These are phyloP conservation scores for Psittacara wagleri DNA, from an alignment of 2,113 vertebrate genomes.

Conservation along the genomic window DNA sequence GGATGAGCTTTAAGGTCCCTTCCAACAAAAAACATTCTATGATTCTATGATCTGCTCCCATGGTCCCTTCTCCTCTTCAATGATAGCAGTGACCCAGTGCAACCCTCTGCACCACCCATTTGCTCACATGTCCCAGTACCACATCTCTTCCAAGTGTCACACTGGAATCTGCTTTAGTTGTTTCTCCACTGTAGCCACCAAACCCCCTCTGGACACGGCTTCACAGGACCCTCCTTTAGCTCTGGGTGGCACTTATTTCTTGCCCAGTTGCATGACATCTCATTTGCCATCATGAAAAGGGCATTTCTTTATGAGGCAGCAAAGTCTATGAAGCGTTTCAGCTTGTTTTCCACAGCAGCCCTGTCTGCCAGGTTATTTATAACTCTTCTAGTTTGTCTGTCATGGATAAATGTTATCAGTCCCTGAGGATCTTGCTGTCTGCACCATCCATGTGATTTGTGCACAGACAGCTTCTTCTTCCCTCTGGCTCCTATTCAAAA, in stretches of 20 bases:
- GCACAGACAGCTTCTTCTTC: neutral
- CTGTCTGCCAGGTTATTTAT: neutral
- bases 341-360: neutral
- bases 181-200: neutral
- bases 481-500: neutral
- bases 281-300: neutral
- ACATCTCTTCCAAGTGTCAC: neutral
- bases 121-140: neutral
- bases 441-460: neutral
- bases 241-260: neutral
- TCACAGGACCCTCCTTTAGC: neutral
- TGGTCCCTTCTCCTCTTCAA: neutral
- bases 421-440: neutral
- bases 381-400: neutral
- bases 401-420: neutral
- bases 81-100: neutral
- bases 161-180: neutral
- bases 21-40: neutral
- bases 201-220: neutral
- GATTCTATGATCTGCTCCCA: neutral
- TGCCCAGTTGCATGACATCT: neutral
- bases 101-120: neutral
- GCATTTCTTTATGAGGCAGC: neutral
- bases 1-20: neutral
- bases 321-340: neutral